Conservation (phyloP, 2,797 vertebrate genomes). For the Tragopan temminckii region DNA sequence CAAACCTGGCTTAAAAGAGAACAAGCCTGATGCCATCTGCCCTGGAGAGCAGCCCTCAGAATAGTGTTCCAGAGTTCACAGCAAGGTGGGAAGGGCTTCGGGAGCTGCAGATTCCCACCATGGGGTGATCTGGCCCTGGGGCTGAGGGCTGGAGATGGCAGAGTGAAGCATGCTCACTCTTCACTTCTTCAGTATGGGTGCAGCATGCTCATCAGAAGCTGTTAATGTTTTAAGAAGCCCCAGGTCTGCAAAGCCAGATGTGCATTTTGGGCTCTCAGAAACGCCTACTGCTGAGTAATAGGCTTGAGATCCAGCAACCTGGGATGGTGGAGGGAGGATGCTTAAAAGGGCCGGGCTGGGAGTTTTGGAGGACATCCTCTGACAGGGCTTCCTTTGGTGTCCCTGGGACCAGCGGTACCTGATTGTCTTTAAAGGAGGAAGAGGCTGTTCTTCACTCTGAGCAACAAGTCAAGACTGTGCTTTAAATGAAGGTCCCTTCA, state of each 20-base stretch:
- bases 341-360: not conserved
- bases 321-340: not conserved
- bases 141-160: not conserved
- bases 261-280: not conserved
- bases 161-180: not conserved
- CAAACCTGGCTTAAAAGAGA: not conserved
- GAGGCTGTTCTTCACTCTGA: not conserved
- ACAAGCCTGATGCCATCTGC: not conserved
- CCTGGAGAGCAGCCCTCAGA: not conserved
- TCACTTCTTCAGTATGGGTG: fast-evolving
- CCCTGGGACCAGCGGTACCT: not conserved
- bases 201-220: not conserved
- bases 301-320: not conserved
- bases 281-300: not conserved
- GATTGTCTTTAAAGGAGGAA: not conserved
- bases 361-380: not conserved
- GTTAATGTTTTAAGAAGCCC: not conserved
- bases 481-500: not conserved
- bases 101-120: no score
- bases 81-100: no score
- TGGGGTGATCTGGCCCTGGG: no score
- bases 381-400: not conserved
- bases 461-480: not conserved
- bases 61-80: not conserved
- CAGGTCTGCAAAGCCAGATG: not conserved